These are phyloP conservation scores for Pangasius djambal DNA, from an alignment of 2,797 vertebrate species.

Conservation along the genomic window DNA sequence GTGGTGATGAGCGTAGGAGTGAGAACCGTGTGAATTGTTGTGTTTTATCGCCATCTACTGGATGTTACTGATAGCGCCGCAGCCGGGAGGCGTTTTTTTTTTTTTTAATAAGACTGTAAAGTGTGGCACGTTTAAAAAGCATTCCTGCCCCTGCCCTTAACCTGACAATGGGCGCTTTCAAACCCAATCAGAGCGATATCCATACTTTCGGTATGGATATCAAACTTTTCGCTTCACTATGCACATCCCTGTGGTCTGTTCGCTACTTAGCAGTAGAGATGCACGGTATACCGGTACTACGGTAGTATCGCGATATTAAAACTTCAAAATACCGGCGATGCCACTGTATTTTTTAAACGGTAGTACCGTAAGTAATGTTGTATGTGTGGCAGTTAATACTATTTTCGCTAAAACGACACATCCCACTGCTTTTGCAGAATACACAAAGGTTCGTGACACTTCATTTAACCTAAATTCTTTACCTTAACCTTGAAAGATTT, in stretches of 20 bases:
- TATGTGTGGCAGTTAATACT: too few species aligned
- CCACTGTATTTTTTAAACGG: too few species aligned
- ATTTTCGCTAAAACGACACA: too few species aligned
- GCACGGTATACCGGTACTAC: background rate
- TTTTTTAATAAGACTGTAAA: background rate
- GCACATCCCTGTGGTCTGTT: background rate
- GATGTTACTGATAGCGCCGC: background rate
- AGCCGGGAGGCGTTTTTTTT: background rate
- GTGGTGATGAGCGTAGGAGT: background rate
- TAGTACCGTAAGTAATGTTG: too few species aligned
- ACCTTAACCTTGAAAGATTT: too few species aligned
- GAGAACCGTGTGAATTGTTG: background rate
- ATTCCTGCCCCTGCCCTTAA: background rate
- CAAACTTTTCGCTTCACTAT: background rate
- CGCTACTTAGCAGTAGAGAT: too few species aligned
- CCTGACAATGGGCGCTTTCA: background rate
- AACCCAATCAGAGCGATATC: background rate
- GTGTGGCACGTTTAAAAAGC: background rate
- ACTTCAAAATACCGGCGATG: too few species aligned
- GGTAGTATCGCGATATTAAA: too few species aligned
- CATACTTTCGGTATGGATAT: too few species aligned
- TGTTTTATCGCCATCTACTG: slow-evolving; percentile 41
- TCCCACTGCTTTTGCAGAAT: too few species aligned
- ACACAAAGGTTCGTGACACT: too few species aligned
- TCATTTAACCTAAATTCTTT: too few species aligned